Base-by-base conservation (phyloP, 2,888 invertebrate species). In the Pyralis farinalis region DNA sequence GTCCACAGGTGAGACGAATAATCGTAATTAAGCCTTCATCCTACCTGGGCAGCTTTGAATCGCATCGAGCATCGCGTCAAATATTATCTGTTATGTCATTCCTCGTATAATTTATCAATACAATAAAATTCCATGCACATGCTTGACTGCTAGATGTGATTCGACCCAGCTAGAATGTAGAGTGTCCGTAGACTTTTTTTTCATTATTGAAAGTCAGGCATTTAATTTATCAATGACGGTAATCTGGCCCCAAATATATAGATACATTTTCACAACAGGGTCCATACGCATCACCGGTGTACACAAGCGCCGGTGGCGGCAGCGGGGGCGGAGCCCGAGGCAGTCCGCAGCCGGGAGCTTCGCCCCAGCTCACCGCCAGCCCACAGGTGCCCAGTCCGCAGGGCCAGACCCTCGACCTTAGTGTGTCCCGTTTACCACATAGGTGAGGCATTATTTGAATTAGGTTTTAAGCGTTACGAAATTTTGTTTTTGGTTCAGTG, bases 301-400 rank as follows among this genome's bases (percentile, higher is more conserved):
- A 94, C 78, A 92, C 93, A 65, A 93, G 94, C 59, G 94, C 94
- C 49, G 94, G 93, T 66, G 93, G 93, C 70, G 93, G 93, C 53
- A 88, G 90, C 62, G 93, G 92, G 58, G 92, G 93, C 70, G 91
- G 93, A 52, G 92, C 93, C 43, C 92, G 93, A 51, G 94, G 94
- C 61, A 95, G 95, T 80, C 96, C 96, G 54, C 95, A 94, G 80
- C 95, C 95, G 45, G 95, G 95, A 57, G 94, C 95, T 53, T 96
- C 95, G 83, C 96, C 96, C 52, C 90, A 90, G 69, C 92, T 94
- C 60, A 93, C 95, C 55, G 94, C 95, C 70, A 96, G 96, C 88
- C 96, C 96, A 53, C 95, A 96, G 91, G 96, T 96, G 85, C 96
- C 96, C 70, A 96, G 96, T 90, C 96, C 96, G 50, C 96, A 96